Evolutionary conservation across 2,113 vertebrate species (phyloP), one percentile per base, ranked within the genome.

Genomic region (Promerops cafer): DNA sequence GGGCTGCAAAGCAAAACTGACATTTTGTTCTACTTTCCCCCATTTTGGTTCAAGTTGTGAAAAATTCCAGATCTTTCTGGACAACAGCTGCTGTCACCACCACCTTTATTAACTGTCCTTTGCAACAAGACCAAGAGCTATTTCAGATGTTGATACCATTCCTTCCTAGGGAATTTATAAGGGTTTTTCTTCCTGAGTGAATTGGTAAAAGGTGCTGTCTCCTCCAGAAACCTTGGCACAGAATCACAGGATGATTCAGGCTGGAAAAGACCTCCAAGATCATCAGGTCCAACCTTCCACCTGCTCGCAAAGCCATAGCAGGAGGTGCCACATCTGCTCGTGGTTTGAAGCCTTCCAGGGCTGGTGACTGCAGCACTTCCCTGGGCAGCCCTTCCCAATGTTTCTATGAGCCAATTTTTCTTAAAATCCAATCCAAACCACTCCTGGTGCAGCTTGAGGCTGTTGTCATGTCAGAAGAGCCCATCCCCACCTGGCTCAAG

Each of bases 271-370:
- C 28, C 53, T 60, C 61, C 53, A 40, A 26, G 53, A 26, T 6
- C 26, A 35, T 6, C 45, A 10, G 22, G 13, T 4, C 28, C 78
- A 68, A 7, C 44, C 52, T 59, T 16, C 19, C 11, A 57, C 21
- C 75, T 2, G 3, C 20, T n/a, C 66, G 10, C 31, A 8, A 8
- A 75, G 7, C 31, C 10, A 2, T 0, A 1, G 1, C 69, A 68
- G 24, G 16, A 68, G 21, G 11, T 45, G 60, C 45, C 61, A 68
- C 30, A 13, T 26, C 60, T 8, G 0, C 28, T 5, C 1, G 0
- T 45, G 60, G 5, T 23, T 20, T 39, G 37, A 26, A 52, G 2
- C 4, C 5, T 44, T 44, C 44, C 77, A 59, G 37, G 8, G 37
- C 13, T 65, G 75, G 37, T 50, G 45, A 33, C 59, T 50, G 50